These are phyloP conservation scores for Hirtodrosophila histrioides DNA, from an alignment of 2,888 invertebrate species.

Conservation along the genomic window DNA sequence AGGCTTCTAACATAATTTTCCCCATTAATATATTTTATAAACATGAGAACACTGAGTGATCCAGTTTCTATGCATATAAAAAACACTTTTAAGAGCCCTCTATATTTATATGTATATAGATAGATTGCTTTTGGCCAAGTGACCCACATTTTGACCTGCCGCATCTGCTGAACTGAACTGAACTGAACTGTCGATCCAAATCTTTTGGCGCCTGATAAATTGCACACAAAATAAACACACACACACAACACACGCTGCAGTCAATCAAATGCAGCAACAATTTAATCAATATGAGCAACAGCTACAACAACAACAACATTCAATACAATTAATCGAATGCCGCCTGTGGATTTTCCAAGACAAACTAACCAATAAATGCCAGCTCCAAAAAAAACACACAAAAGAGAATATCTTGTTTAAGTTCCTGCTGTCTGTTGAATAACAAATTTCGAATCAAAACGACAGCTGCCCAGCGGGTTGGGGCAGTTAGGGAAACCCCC, in stretches of 20 bases:
- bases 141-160: conserved; percentile 50
- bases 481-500: conserved; percentile 2
- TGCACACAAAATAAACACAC: conserved; percentile 55
- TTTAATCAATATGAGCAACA: conserved; percentile 56
- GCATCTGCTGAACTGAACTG: conserved; percentile 31
- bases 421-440: conserved; percentile 28
- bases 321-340: conserved; percentile 43
- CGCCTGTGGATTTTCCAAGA: conserved; percentile 37
- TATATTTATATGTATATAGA: not conserved
- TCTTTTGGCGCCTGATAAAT: conserved; percentile 70
- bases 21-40: too few relatives aligned
- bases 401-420: conserved; percentile 7
- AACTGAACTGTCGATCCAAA: conserved; percentile 53
- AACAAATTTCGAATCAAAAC: conserved; percentile 50
- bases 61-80: too few relatives aligned
- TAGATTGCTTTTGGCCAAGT: conserved; percentile 21
- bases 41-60: too few relatives aligned
- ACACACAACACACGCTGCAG: conserved; percentile 29
- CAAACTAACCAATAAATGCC: conserved; percentile 15
- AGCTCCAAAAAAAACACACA: conserved; percentile 4
- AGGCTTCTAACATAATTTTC: too few relatives aligned
- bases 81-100: too few relatives aligned
- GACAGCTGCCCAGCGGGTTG: conserved; percentile 52
- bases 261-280: conserved; percentile 63
- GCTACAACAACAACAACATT: not conserved